Conservation (phyloP, 2,888 invertebrate species). For the Drosophila histrio region DNA sequence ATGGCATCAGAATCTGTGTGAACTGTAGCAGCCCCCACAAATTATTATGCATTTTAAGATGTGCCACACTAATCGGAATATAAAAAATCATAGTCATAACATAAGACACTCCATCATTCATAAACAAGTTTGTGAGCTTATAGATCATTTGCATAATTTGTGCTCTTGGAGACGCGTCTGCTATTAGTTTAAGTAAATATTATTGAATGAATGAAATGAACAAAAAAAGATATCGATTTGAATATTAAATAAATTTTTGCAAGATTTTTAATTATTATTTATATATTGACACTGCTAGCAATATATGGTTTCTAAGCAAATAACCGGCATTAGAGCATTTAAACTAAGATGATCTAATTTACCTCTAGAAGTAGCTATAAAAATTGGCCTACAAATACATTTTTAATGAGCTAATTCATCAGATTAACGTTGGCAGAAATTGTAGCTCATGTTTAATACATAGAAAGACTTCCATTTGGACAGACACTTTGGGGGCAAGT, state of each 20-base stretch:
- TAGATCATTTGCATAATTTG: conserved; percentile 29
- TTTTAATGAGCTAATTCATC: conserved; percentile 13
- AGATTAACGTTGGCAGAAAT: conserved; percentile 1
- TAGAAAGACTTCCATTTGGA: conserved; percentile 3
- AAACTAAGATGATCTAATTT: neutral
- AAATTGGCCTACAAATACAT: conserved; percentile 18
- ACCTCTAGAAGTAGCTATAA: conserved; percentile 3
- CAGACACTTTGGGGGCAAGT: conserved; percentile 9
- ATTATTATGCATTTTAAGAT: conserved; percentile 23
- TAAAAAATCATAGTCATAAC: conserved; percentile 24
- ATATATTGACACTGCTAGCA: neutral
- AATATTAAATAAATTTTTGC: conserved; percentile 11
- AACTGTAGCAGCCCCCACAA: conserved; percentile 27
- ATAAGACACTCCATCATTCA: conserved; percentile 34
- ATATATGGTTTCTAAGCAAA: neutral
- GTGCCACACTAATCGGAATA: conserved; percentile 34
- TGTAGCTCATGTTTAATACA: conserved; percentile 5
- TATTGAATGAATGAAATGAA: conserved; percentile 27
- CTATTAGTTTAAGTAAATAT: conserved; percentile 5
- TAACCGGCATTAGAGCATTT: neutral
- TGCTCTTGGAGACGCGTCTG: conserved; percentile 2
- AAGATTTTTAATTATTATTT: neutral
- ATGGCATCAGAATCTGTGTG: conserved; percentile 28
- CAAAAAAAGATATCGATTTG: conserved; percentile 9
- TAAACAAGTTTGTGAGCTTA: conserved; percentile 44